These are phyloP conservation scores for Pampusana beccarii DNA, from an alignment of 2,113 vertebrate species.

Conservation along the genomic window DNA sequence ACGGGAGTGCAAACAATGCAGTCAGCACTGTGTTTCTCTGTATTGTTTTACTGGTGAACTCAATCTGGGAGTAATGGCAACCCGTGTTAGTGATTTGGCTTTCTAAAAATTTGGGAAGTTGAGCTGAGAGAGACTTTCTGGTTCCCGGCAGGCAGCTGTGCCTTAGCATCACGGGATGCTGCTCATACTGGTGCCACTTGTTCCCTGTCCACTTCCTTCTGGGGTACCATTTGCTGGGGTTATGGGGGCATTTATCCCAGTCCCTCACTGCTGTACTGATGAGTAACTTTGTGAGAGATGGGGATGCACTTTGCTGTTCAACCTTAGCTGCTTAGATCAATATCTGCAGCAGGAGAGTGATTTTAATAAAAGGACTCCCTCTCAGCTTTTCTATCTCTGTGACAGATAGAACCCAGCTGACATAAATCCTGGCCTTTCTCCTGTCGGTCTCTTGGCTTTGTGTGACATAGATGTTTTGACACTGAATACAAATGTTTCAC, in stretches of 20 bases:
- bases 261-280: background rate
- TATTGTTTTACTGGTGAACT: background rate
- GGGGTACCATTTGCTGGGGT: background rate
- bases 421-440: slow-evolving; percentile 67
- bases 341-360: slow-evolving; percentile 58
- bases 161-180: accelerated
- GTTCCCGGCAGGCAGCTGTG: background rate
- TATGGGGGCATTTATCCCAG: background rate
- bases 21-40: background rate
- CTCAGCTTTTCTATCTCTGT: slow-evolving; percentile 63
- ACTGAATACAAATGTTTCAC: slow-evolving; percentile 63
- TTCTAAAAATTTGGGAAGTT: background rate
- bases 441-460: slow-evolving; percentile 63
- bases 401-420: slow-evolving; percentile 60
- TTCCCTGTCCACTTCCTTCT: background rate
- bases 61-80: background rate
- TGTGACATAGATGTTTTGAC: slow-evolving; percentile 48
- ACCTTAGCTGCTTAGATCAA: slow-evolving; percentile 55
- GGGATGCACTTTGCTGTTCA: slow-evolving; percentile 16
- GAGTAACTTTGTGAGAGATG: slow-evolving; percentile 11
- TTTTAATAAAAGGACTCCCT: slow-evolving; percentile 67
- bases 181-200: background rate
- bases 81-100: background rate
- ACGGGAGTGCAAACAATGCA: background rate
- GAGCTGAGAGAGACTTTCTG: background rate